These are phyloP conservation scores for Brachionichthys hirsutus DNA, from an alignment of 2,113 vertebrate genomes.

Conservation along the genomic window DNA sequence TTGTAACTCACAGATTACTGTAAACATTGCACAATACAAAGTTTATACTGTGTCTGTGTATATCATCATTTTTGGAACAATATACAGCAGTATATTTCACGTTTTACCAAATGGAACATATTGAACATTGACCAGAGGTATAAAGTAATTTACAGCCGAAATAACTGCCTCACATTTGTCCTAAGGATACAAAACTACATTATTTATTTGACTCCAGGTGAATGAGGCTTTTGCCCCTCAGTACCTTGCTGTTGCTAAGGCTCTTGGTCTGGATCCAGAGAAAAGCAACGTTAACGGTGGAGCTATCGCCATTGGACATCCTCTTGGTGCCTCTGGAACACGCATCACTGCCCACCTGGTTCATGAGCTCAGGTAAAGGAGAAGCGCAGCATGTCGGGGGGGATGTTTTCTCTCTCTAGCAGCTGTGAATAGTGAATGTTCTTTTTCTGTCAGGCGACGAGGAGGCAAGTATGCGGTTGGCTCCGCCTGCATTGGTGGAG, in stretches of 20 bases:
- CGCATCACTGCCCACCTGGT: slow-evolving; percentile 91
- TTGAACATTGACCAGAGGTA: too few species aligned
- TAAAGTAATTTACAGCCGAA: too few species aligned
- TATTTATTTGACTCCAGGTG: slow-evolving; percentile 76
- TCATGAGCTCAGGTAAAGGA: slow-evolving; percentile 86
- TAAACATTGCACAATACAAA: too few species aligned
- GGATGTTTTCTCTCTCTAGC: neutral
- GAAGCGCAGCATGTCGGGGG: rapidly evolving
- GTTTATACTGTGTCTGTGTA: too few species aligned
- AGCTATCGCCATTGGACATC: slow-evolving; percentile 94
- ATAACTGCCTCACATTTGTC: too few species aligned
- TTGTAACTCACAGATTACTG: too few species aligned
- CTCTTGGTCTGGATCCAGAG: slow-evolving; percentile 84
- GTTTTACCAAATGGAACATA: too few species aligned
- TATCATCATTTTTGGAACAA: too few species aligned
- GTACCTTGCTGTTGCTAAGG: slow-evolving; percentile 87
- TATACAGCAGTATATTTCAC: too few species aligned
- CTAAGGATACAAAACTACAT: too few species aligned
- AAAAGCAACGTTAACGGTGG: slow-evolving; percentile 91
- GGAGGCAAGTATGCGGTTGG: slow-evolving; percentile 89
- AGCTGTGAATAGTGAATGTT: neutral
- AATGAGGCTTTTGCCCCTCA: slow-evolving; percentile 97
- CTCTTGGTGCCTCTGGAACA: slow-evolving; percentile 87
- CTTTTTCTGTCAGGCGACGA: slow-evolving; percentile 79
- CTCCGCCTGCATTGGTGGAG: slow-evolving; percentile 95